Percentiles rank a stretch among this genome's conserved stretches.
Evolutionary conservation across 1,140 invertebrate species (phyloP).

Genomic region (Drosophila nasuta): DNA sequence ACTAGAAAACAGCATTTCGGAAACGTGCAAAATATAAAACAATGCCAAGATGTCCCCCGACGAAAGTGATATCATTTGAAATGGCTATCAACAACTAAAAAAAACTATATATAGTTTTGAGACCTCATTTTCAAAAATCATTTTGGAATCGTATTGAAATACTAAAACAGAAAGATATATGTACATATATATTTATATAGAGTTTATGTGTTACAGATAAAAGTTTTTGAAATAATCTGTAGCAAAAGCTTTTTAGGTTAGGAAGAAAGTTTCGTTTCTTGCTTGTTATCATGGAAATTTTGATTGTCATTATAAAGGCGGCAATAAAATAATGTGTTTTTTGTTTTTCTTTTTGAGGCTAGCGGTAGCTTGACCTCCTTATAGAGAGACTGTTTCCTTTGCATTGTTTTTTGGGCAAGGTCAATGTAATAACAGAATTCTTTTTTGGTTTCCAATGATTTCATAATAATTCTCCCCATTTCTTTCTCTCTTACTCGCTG

Average conservation of each 20-base stretch:
- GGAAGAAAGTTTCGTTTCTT: not conserved
- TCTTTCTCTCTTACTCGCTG: not conserved
- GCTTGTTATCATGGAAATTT: conserved; percentile 6
- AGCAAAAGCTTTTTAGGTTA: not conserved
- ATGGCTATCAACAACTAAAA: conserved; percentile 12
- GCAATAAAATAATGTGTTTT: conserved; percentile 15
- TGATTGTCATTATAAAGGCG: not conserved
- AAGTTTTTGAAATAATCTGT: not conserved
- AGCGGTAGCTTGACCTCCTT: conserved; percentile 40
- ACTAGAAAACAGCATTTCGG: not conserved
- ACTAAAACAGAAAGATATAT: not conserved
- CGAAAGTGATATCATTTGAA: not conserved
- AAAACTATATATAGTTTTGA: conserved; percentile 23
- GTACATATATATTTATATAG: not conserved
- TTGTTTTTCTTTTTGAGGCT: conserved; percentile 20
- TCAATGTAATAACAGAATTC: conserved; percentile 70
- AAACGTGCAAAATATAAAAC: conserved; percentile 9
- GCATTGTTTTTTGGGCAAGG: conserved; percentile 69
- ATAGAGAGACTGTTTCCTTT: conserved; percentile 46
- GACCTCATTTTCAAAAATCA: conserved; percentile 6
- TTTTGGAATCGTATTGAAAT: not conserved
- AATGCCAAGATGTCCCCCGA: conserved; percentile 4
- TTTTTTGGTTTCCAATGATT: conserved; percentile 25
- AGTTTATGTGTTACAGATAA: not conserved
- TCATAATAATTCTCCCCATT: conserved; percentile 29